Conservation (phyloP, 2,888 invertebrate genomes). For the Augiades crinisus region DNA sequence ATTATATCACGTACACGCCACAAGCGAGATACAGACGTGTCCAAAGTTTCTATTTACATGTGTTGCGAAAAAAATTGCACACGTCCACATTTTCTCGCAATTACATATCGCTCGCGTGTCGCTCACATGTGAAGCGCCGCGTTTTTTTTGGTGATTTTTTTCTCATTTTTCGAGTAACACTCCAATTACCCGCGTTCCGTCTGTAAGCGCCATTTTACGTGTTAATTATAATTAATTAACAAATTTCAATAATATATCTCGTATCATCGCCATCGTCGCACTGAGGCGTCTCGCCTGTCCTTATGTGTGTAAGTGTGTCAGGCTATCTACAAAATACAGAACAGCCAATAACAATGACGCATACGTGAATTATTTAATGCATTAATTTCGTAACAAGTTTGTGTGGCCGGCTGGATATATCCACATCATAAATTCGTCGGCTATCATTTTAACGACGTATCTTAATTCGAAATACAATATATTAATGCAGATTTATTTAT, state of each 20-base stretch:
- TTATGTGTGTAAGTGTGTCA: conserved; percentile 20
- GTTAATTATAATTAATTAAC: conserved; percentile 3
- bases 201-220: conserved; percentile 42
- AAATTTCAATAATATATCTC: conserved; percentile 4
- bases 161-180: neutral
- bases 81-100: conserved; percentile 11
- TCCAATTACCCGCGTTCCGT: conserved; percentile 36
- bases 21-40: conserved; percentile 15
- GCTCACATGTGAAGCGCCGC: neutral
- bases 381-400: conserved; percentile 5
- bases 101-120: conserved; percentile 18
- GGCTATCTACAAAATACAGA: conserved; percentile 16
- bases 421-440: neutral
- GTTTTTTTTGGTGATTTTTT: no score
- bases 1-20: conserved; percentile 13
- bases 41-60: neutral
- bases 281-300: conserved; percentile 7
- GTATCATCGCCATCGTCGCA: conserved; percentile 4
- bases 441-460: neutral
- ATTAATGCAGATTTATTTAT: no score
- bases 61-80: conserved; percentile 18
- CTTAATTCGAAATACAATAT: neutral
- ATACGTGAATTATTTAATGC: conserved; percentile 12
- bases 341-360: conserved; percentile 19
- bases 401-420: neutral